These are phyloP conservation scores for Dendrolimus kikuchii DNA, from an alignment of 1,140 invertebrate species.

Conservation along the genomic window DNA sequence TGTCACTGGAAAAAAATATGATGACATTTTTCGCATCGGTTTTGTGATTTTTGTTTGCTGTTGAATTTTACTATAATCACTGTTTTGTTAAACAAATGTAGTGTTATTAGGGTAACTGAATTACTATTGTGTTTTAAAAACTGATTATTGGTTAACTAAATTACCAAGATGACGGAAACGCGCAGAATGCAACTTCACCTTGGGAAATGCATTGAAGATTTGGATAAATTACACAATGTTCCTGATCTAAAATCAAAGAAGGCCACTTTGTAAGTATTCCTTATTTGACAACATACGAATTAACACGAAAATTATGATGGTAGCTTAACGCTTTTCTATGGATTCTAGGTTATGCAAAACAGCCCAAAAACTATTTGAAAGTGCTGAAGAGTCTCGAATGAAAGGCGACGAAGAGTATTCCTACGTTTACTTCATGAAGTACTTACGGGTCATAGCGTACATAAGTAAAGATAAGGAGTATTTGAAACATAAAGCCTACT, in stretches of 20 bases:
- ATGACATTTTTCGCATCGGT: slow-evolving; percentile 50
- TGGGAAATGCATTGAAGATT: slow-evolving; percentile 69
- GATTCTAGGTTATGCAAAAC: slow-evolving; percentile 67
- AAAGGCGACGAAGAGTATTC: slow-evolving; percentile 79
- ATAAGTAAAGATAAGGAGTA: slow-evolving; percentile 74
- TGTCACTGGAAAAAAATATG: slow-evolving; percentile 21
- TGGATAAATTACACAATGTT: slow-evolving; percentile 69
- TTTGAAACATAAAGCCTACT: slow-evolving; percentile 72
- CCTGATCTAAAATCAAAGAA: slow-evolving; percentile 67
- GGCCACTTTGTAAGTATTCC: slow-evolving; percentile 63
- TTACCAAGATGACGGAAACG: slow-evolving; percentile 61
- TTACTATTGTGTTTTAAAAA: slow-evolving; percentile 18
- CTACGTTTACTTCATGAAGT: slow-evolving; percentile 81
- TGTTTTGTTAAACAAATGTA: slow-evolving; percentile 50
- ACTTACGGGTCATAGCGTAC: slow-evolving; percentile 74
- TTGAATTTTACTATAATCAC: slow-evolving; percentile 39
- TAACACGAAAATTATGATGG: not conserved
- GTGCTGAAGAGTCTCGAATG: slow-evolving; percentile 69
- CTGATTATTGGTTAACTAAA: slow-evolving; percentile 12
- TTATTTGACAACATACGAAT: not conserved
- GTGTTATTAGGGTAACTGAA: slow-evolving; percentile 22
- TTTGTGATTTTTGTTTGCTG: slow-evolving; percentile 50
- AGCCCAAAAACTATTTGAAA: slow-evolving; percentile 73
- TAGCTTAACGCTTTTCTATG: not conserved
- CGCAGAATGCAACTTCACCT: slow-evolving; percentile 70